Percentiles rank a stretch among this genome's conserved stretches.
Evolutionary conservation across 2,113 vertebrate genomes (phyloP).

Genomic region (Phyllopteryx taeniolatus): DNA sequence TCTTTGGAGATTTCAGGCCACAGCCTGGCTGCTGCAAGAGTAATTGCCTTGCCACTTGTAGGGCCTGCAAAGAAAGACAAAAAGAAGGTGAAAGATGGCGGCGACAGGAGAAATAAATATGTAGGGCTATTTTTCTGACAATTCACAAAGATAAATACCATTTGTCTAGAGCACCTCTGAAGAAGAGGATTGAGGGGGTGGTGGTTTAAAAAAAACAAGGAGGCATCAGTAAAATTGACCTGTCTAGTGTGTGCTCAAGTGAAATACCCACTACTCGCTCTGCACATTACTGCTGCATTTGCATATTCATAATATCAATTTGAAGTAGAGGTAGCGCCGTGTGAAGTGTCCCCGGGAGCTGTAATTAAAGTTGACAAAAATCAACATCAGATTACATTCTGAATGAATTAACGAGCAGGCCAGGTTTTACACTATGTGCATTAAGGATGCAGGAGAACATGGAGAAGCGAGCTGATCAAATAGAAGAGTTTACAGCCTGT

Average conservation of each 20-base stretch:
- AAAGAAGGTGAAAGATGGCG: slow-evolving; percentile 39
- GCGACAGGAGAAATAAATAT: slow-evolving; percentile 25
- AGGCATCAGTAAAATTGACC: slow-evolving; percentile 85
- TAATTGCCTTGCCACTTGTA: slow-evolving; percentile 98
- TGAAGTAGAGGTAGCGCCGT: slow-evolving; percentile 91
- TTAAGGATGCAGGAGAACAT: slow-evolving; percentile 69
- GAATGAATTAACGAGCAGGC: slow-evolving; percentile 88
- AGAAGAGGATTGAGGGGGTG: slow-evolving; percentile 57
- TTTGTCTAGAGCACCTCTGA: slow-evolving; percentile 82
- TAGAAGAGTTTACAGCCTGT: slow-evolving; percentile 57
- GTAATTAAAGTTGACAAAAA: slow-evolving; percentile 98
- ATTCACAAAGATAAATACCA: slow-evolving; percentile 82
- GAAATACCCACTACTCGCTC: slow-evolving; percentile 91
- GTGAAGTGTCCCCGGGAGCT: slow-evolving; percentile 97
- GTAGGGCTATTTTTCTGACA: slow-evolving; percentile 43
- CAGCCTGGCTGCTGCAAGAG: slow-evolving; percentile 98
- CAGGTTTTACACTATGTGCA: slow-evolving; percentile 82
- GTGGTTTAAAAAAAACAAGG: slow-evolving; percentile 6
- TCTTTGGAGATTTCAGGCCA: slow-evolving; percentile 99
- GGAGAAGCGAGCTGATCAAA: slow-evolving; percentile 72
- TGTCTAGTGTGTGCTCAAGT: slow-evolving; percentile 91
- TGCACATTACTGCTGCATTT: slow-evolving; percentile 92
- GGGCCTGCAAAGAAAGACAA: slow-evolving; percentile 79
- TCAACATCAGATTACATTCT: slow-evolving; percentile 98
- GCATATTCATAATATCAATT: slow-evolving; percentile 98